Evolutionary conservation across 2,113 vertebrate species (phyloP), one percentile per base, ranked within the genome.

Genomic region (Gracilinanus agilis): DNA sequence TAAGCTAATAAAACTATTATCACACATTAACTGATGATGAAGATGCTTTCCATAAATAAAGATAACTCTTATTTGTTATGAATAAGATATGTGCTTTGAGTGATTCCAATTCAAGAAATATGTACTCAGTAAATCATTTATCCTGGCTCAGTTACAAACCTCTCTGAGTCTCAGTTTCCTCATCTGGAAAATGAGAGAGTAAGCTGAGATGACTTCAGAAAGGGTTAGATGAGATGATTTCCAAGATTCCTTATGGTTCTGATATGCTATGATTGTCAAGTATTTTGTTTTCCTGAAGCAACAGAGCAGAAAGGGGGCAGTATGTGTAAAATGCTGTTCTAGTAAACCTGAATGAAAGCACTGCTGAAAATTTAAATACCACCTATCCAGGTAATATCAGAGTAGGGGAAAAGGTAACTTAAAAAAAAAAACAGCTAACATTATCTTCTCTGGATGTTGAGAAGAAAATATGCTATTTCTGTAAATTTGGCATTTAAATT

Each of bases 261-360:
- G 13, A n/a, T 29, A n/a, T n/a, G 34, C 29, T n/a, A 75, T 75
- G 61, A 75, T 34, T 19, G 16, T 19, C 61, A 34, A 67, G n/a
- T n/a, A 67, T 67, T 61, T 67, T 29, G n/a, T 67, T 4, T 67
- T n/a, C 13, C 29, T 67, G 61, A 67, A 67, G 29, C 3, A n/a
- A 67, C 56, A 67, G 29, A 67, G 29, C 29, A 95, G n/a, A 75
- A 54, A 24, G 92, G 44, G 89, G 61, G n/a, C 75, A 97, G 93
- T n/a, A 97, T 75, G 91, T n/a, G 93, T 5, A 96, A 96, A 96
- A 94, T 96, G 44, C 91, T 94, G 44, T 34, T 67, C 29, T 34
- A 67, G 58, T 13, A 12, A 75, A 29, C 61, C n/a, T 49, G 49
- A 49, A 49, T 49, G 49, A 49, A 49, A 49, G 29, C 34, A 67